These are phyloP conservation scores for Pissodes strobi DNA, from an alignment of 1,140 invertebrate genomes.

Conservation along the genomic window DNA sequence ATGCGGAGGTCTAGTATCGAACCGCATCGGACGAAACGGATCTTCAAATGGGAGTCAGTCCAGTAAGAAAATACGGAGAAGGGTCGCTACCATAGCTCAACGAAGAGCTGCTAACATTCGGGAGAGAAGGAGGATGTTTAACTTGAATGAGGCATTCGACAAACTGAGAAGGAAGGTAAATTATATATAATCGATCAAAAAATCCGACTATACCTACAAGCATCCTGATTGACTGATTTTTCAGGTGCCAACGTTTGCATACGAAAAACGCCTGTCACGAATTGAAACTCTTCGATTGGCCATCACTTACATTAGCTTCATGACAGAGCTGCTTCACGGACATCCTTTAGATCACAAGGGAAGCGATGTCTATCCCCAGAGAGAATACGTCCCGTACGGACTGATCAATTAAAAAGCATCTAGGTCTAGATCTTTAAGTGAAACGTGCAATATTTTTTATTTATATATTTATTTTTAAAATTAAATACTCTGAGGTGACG, in stretches of 20 bases:
- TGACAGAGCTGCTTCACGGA: conserved; percentile 84
- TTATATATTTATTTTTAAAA: too few species aligned
- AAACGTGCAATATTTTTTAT: too few species aligned
- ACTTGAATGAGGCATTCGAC: conserved; percentile 97
- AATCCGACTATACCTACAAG: too few species aligned
- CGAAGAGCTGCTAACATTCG: conserved; percentile 91
- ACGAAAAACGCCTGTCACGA: conserved; percentile 95
- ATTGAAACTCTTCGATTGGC: conserved; percentile 96
- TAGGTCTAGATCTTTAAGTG: too few species aligned
- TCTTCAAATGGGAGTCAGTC: conserved; percentile 49
- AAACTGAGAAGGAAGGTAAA: conserved; percentile 83
- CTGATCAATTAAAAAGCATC: conserved; percentile 53
- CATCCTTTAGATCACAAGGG: conserved; percentile 59
- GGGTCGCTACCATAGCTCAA: conserved; percentile 89
- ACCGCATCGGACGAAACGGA: conserved; percentile 45
- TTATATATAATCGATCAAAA: too few species aligned
- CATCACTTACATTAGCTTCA: conserved; percentile 98
- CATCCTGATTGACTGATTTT: too few species aligned
- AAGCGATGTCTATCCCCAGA: conserved; percentile 46
- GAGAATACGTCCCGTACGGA: conserved; percentile 54
- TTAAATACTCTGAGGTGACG: too few species aligned
- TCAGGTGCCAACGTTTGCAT: conserved; percentile 96
- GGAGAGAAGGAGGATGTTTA: conserved; percentile 94
- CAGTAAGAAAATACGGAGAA: conserved; percentile 78
- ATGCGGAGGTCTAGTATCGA: conserved; percentile 56